phyloP scores from a whole-genome alignment of 53 echinoderm and acorn worm species.

The Echinometra lucunter region DNA sequence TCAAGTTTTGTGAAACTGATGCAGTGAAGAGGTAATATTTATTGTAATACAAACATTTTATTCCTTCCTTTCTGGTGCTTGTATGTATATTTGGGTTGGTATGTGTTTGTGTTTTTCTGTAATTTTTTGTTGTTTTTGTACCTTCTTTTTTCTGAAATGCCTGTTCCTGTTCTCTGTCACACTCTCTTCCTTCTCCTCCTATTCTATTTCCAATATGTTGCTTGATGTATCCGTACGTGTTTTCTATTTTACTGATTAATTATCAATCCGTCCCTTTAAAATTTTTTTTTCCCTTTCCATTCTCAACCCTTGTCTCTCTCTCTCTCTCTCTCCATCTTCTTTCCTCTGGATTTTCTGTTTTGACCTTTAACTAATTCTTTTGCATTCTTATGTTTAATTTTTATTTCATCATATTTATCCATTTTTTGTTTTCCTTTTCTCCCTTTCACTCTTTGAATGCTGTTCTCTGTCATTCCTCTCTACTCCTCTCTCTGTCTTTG shows the following conservation, averaged over 20 bases:
- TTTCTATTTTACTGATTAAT: background rate
- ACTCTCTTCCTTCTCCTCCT: background rate
- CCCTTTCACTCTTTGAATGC: too few relatives aligned
- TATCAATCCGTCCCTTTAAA: background rate
- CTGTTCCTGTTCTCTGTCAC: background rate
- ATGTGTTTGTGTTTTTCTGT: background rate
- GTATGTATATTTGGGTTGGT: background rate
- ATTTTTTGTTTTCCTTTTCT: background rate
- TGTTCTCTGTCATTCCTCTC: background rate
- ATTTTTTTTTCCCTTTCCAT: too few relatives aligned
- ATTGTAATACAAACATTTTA: background rate
- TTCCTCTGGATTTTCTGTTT: too few relatives aligned
- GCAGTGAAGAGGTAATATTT: background rate
- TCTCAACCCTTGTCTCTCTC: slow-evolving; percentile 31
- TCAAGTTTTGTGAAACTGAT: background rate
- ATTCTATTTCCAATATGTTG: background rate
- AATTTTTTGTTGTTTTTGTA: background rate
- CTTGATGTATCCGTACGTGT: background rate
- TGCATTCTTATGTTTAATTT: background rate
- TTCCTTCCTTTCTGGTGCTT: background rate
- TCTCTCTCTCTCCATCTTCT: slow-evolving; percentile 35
- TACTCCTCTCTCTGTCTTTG: background rate
- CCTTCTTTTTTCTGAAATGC: background rate
- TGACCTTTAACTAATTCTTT: too few relatives aligned
- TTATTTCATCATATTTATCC: background rate